These are phyloP conservation scores for Ceyx cyanopectus DNA, from an alignment of 2,113 vertebrate genomes.

Conservation along the genomic window DNA sequence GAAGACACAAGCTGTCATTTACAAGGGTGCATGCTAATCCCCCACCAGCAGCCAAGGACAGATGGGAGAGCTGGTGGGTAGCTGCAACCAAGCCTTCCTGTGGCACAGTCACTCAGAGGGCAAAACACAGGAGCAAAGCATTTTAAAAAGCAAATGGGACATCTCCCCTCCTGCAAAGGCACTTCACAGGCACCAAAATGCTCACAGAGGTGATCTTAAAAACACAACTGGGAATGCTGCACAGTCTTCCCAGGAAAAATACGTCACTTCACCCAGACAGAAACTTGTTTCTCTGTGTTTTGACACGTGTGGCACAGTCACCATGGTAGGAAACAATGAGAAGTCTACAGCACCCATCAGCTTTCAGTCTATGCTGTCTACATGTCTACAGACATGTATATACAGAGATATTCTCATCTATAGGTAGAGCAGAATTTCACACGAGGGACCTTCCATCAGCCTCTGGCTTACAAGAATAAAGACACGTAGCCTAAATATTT, in stretches of 20 bases:
- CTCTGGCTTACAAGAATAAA: background rate
- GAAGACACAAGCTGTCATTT: background rate
- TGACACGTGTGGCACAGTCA: background rate
- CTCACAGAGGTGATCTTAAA: background rate
- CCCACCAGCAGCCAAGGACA: slow-evolving; percentile 6
- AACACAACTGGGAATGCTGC: background rate
- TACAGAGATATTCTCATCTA: background rate
- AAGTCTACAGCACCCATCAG: background rate
- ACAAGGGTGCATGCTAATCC: slow-evolving; percentile 7
- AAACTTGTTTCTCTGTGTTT: background rate
- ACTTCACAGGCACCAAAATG: background rate
- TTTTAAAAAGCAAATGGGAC: background rate
- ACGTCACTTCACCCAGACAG: background rate
- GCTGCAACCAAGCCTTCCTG: slow-evolving; percentile 19
- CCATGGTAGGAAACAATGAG: background rate
- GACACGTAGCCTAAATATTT: background rate
- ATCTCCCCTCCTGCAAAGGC: background rate
- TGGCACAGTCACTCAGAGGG: slow-evolving; percentile 15
- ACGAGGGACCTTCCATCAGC: background rate
- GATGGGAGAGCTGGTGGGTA: slow-evolving; percentile 39
- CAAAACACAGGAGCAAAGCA: slow-evolving; percentile 20
- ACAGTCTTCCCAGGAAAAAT: background rate
- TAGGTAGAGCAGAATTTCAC: background rate
- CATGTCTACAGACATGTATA: background rate
- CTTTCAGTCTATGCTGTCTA: background rate